phyloP scores from a whole-genome alignment of 2,888 invertebrate species.

The Agrochola circellaris region DNA sequence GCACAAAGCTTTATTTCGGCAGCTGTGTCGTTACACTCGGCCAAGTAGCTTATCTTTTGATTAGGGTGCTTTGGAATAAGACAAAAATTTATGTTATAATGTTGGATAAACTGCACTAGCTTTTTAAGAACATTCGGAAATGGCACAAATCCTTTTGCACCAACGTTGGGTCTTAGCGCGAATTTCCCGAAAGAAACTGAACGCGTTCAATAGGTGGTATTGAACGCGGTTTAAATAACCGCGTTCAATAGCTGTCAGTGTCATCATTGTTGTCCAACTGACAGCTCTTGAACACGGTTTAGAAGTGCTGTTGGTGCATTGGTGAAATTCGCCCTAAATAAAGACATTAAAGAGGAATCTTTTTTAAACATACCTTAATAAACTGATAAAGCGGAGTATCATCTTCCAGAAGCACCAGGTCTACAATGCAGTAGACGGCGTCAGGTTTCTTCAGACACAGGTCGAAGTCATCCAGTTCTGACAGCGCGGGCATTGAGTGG shows the following conservation, averaged over 20 bases:
- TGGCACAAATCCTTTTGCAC: not conserved
- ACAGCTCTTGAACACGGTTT: not conserved
- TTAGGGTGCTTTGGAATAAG: not conserved
- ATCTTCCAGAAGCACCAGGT: slow-evolving; percentile 84
- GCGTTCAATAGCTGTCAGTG: not conserved
- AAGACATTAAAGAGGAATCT: not conserved
- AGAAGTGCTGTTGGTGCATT: not conserved
- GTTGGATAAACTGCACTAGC: not conserved
- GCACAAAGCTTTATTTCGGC: no score
- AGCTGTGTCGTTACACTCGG: not conserved
- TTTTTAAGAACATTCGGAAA: not conserved
- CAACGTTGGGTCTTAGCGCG: not conserved
- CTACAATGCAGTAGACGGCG: slow-evolving; percentile 87
- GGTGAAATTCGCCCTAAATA: not conserved
- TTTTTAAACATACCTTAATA: slow-evolving; percentile 80
- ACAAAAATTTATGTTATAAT: not conserved
- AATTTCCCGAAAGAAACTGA: not conserved
- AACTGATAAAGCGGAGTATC: slow-evolving; percentile 84
- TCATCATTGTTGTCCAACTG: not conserved
- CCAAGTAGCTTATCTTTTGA: not conserved
- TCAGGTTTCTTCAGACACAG: slow-evolving; percentile 81
- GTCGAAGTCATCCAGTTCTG: slow-evolving; percentile 87
- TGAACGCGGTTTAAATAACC: not conserved
- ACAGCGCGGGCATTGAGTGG: slow-evolving; percentile 86
- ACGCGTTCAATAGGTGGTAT: not conserved